These are phyloP conservation scores for Butorides virescens DNA, from an alignment of 2,113 vertebrate genomes.

Conservation along the genomic window DNA sequence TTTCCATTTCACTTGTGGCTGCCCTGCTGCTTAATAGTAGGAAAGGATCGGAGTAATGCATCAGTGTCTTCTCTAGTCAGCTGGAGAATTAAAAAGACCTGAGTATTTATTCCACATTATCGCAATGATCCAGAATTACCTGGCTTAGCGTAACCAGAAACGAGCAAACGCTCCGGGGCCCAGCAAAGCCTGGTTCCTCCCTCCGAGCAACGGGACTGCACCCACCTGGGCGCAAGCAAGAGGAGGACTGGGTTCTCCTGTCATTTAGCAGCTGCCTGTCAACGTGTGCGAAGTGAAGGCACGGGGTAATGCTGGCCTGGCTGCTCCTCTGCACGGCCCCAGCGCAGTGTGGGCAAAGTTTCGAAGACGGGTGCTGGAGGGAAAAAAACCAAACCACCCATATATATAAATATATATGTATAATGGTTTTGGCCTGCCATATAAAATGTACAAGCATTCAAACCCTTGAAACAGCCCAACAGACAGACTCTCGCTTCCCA, in stretches of 20 bases:
- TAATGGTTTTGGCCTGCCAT: not conserved
- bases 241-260: not conserved
- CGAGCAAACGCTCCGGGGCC: accelerated
- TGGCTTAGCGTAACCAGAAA: not conserved
- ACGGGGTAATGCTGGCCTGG: not conserved
- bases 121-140: not conserved
- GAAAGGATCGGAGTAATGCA: not conserved
- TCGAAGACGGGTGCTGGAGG: not conserved
- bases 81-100: not conserved
- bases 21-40: not conserved
- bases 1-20: not conserved
- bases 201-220: not conserved
- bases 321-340: not conserved
- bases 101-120: not conserved
- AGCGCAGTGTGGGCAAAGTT: not conserved
- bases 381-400: not conserved
- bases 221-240: not conserved
- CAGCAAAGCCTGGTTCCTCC: not conserved
- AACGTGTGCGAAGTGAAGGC: not conserved
- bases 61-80: not conserved
- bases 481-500: not conserved
- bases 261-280: not conserved
- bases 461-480: not conserved
- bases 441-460: not conserved
- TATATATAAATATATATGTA: too few relatives aligned